Base-by-base conservation (phyloP, 2,797 vertebrate species). In the Lates japonicus region DNA sequence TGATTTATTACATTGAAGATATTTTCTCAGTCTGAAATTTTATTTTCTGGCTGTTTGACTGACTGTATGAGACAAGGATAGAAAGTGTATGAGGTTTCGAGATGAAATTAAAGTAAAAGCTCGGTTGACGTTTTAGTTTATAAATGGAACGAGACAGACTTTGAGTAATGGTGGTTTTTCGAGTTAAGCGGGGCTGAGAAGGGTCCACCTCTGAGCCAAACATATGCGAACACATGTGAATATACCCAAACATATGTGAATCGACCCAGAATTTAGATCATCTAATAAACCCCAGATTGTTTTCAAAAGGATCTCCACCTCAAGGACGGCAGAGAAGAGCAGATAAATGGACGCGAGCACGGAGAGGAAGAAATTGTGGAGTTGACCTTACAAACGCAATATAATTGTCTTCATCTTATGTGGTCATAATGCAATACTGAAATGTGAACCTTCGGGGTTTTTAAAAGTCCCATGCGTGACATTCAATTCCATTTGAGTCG, bases 71-170 rank as follows among this genome's bases (percentile, higher is more conserved):
- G 82, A 82, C 77, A 69, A 51, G 66, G 69, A 81, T 22, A 63
- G 79, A 87, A 80, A 84, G 59, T 16, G 3, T 57, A 74, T 58
- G 48, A 87, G 84, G 70, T 87, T 84, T 48, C 13, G 66, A 76
- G 68, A 88, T 78, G 62, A 68, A 90, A 87, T 88, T 81, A 79
- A 87, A 87, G 69, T 88, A 86, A 89, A 87, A 85, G 78, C 65
- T 49, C 0, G 20, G 58, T 68, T 84, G 80, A 87, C 25, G 33
- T 84, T 86, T 80, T 31, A 83, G 75, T 85, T 87, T 85, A 81
- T 68, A 88, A 83, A 92, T 87, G 81, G 69, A 85, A 82, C 9
- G 65, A 83, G 85, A 87, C 74, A 74, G 77, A 66, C 72, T 86
- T 91, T 85, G 83, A 88, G 84, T 87, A 85, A 86, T 80, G 58